Conservation (phyloP, 2,113 vertebrate species). For the Peromyscus polionotus region DNA sequence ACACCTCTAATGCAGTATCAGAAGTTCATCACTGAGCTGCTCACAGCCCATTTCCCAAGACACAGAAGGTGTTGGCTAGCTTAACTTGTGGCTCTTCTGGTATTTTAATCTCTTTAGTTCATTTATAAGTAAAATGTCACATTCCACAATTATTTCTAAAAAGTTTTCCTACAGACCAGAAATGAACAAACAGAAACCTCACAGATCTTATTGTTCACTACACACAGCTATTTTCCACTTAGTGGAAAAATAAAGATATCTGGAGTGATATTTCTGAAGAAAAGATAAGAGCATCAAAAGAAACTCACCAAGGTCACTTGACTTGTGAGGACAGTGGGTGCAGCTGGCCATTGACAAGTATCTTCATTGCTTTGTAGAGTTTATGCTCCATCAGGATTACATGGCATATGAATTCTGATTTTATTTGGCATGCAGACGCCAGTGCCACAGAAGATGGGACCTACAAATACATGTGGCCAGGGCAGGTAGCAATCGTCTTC, state of each 20-base stretch:
- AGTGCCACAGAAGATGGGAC: not conserved
- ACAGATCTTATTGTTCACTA: not conserved
- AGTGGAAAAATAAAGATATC: not conserved
- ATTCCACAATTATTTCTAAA: not conserved
- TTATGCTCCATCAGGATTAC: not conserved
- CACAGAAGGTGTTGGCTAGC: not conserved
- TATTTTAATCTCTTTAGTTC: not conserved
- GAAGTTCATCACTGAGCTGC: rapidly evolving
- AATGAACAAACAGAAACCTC: not conserved
- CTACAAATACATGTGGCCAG: not conserved
- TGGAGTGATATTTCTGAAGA: not conserved
- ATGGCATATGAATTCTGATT: not conserved
- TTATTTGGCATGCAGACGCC: not conserved
- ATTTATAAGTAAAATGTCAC: not conserved
- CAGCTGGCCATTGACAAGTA: not conserved
- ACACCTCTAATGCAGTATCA: not conserved
- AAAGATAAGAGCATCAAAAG: too few species aligned
- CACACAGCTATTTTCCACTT: not conserved
- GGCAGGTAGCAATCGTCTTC: not conserved
- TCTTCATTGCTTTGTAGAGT: not conserved
- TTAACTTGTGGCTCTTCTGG: not conserved
- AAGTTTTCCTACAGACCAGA: not conserved
- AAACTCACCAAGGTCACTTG: not conserved
- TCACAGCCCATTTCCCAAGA: not conserved
- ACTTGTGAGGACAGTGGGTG: not conserved